Evolutionary conservation across 2,113 vertebrate species (phyloP), one percentile per base, ranked within the genome.

Genomic region (Poeciliopsis retropinna): DNA sequence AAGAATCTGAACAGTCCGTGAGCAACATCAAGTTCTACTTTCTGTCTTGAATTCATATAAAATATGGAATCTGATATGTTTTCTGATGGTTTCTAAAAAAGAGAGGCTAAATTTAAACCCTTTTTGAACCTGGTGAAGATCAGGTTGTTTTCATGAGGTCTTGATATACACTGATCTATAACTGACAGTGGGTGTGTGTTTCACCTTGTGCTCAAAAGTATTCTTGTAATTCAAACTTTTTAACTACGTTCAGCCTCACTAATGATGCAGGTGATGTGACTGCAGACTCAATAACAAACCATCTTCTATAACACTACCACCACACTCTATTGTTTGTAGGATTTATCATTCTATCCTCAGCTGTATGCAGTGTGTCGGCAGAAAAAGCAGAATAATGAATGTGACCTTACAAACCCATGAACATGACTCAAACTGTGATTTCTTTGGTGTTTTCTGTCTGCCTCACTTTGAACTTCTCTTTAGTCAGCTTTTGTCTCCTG

Each of bases 301-400:
- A 34, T 15, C 34, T 15, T 32, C 34, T 27, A 11, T 0, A 14
- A 32, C 66, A 71, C 60, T 71, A 60, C n/a, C 1, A 57, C 13
- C 14, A 22, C 17, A 19, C 47, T 54, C 22, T 64, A 30, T 22
- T 7, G 60, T 73, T 65, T 70, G 72, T 80, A 78, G 78, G 74
- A 77, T 79, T 83, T 73, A 85, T 70, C 28, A n/a, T 60, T 70
- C 31, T 71, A 15, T 81, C 57, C 27, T 31, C 28, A 8, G 22
- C 37, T 37, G 44, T 51, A 13, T 0, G 5, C 57, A 19, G 29
- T 71, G 30, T 19, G 0, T 41, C 31, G 37, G 62, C 62, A 64
- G 29, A 31, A 64, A 64, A 32, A 19, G 19, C 17, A 17, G 61
- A 63, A 30, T 31, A 19, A 31, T 31, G 61, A 63, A 63, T 63